Conservation (phyloP, 2,113 vertebrate genomes). For the Hyla sarda region DNA sequence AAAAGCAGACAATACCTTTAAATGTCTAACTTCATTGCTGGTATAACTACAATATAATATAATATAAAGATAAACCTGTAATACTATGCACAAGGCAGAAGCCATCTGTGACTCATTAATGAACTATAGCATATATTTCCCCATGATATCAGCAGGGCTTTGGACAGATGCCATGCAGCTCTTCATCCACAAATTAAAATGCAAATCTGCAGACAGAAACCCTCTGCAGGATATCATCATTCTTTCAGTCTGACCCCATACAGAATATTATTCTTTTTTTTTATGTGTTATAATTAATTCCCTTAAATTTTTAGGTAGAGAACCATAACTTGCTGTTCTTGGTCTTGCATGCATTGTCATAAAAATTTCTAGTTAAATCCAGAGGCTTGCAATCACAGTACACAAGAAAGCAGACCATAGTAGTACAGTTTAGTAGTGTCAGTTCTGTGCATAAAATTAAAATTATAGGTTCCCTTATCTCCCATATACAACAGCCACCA, state of each 20-base stretch:
- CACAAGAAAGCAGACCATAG: background rate
- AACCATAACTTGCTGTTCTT: background rate
- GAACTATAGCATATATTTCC: conserved; percentile 21
- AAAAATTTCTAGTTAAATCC: background rate
- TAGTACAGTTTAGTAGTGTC: no score
- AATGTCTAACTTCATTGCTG: background rate
- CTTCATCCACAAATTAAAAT: conserved; percentile 13
- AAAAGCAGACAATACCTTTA: background rate
- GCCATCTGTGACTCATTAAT: background rate
- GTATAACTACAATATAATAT: background rate
- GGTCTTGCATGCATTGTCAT: background rate
- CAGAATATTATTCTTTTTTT: background rate
- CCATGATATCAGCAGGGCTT: background rate
- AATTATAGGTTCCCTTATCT: no score
- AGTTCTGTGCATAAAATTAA: no score
- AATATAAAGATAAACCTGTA: no score
- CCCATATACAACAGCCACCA: no score
- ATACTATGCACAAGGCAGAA: background rate
- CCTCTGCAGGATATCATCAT: background rate
- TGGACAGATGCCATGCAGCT: background rate
- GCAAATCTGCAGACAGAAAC: conserved; percentile 14
- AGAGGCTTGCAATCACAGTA: background rate
- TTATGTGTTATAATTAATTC: background rate
- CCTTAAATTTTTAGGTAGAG: background rate
- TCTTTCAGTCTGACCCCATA: background rate